Base-by-base conservation (phyloP, 2,888 invertebrate species). In the Euproctis similis region DNA sequence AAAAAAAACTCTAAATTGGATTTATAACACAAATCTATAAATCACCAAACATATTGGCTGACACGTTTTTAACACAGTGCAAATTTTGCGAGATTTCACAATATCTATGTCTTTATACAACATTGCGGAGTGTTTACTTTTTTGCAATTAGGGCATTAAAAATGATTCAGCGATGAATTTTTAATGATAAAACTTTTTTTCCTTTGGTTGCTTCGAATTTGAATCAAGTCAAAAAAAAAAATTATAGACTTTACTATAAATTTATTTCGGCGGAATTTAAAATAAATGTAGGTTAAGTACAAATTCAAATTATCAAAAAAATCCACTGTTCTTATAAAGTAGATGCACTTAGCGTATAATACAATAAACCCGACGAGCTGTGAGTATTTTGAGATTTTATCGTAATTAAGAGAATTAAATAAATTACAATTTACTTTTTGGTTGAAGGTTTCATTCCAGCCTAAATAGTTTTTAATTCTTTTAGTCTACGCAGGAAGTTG, bases 341-440 rank as follows among this genome's bases (percentile, higher is more conserved):
- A 84, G 84, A 61, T 82, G 82, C 84, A 84, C 84, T 74, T 84
- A 84, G 82, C 72, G 73, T 77, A 68, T 69, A 73, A 74, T 73
- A 80, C 75, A 81, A 82, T 82, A 81, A 82, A 81, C 73, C 82
- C 76, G 80, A 84, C 63, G 84, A 84, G 82, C 84, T 84, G 84
- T 84, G 84, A 84, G 73, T 73, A 80, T 81, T 84, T 80, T 81
- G 84, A 84, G 82, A 82, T 84, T 82, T 84, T 82, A 84, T 81
- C 82, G 80, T 82, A 76, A 70, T 69, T 74, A 81, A 81, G 80
- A 68, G 56, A 62, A 60, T 69, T 63, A 57, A 66, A 56, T 36
- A 32, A 62, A 62, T 65, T 59, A 61, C 53, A 66, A 61, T 39
- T 55, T 76, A 75, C 73, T 67, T 73, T 75, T 68, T 60, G 59